Evolutionary conservation across 2,797 vertebrate species (phyloP).

Genomic region (Pseudochromis fuscus): DNA sequence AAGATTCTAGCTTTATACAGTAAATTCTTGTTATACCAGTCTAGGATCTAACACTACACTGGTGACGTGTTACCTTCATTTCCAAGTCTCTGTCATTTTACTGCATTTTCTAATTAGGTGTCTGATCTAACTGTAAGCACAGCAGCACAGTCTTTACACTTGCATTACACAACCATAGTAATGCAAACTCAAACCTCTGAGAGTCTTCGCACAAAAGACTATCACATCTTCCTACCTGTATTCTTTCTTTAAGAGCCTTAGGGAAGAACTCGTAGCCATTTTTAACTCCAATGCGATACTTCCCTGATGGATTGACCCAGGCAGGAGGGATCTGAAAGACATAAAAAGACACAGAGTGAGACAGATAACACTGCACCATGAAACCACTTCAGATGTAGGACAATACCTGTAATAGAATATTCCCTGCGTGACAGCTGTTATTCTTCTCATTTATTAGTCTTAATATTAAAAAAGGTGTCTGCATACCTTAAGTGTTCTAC

Average conservation of each 20-base stretch:
- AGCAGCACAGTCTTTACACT: too few relatives aligned
- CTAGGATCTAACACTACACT: background rate
- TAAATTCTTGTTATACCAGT: background rate
- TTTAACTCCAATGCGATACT: slow-evolving; percentile 97
- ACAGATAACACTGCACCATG: slow-evolving; percentile 11
- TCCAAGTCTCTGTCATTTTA: too few relatives aligned
- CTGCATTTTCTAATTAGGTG: too few relatives aligned
- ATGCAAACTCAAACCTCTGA: slow-evolving; percentile 12
- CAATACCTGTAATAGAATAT: background rate
- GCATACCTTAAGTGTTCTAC: slow-evolving; percentile 91
- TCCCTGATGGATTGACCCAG: slow-evolving; percentile 96
- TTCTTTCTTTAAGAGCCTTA: slow-evolving; percentile 97
- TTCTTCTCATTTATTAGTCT: background rate
- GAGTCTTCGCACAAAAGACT: slow-evolving; percentile 26
- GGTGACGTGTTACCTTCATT: background rate
- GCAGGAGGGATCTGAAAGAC: slow-evolving; percentile 87
- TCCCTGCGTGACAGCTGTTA: background rate
- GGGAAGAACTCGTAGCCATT: slow-evolving; percentile 99
- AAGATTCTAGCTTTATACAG: background rate
- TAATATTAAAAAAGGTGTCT: background rate
- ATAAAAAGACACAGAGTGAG: slow-evolving; percentile 50
- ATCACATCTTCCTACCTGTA: slow-evolving; percentile 86
- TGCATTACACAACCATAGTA: too few relatives aligned
- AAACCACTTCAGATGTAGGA: slow-evolving; percentile 6
- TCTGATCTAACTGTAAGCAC: too few relatives aligned